These are phyloP conservation scores for Cyprinodon tularosa DNA, from an alignment of 2,113 vertebrate species.

Conservation along the genomic window DNA sequence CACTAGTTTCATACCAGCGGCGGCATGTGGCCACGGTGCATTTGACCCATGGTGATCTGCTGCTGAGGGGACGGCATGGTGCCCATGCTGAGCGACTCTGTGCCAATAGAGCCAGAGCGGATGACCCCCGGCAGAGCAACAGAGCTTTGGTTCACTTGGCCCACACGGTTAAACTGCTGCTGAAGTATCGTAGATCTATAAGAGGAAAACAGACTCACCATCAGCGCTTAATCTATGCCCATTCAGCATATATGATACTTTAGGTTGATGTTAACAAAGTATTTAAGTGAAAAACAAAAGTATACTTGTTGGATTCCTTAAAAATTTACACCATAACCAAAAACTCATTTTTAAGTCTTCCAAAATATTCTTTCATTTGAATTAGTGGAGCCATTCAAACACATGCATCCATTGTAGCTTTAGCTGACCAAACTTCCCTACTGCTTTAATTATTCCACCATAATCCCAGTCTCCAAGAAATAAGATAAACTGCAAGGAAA, in stretches of 20 bases:
- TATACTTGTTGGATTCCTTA: background rate
- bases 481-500: too few species aligned
- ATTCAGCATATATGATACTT: background rate
- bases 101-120: slow-evolving; percentile 92
- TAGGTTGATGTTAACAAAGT: background rate
- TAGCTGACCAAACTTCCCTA: too few species aligned
- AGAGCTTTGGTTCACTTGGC: slow-evolving; percentile 91
- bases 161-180: slow-evolving; percentile 95
- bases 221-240: background rate
- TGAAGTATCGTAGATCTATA: slow-evolving; percentile 89
- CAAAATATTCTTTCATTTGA: too few species aligned
- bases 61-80: slow-evolving; percentile 97
- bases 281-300: background rate
- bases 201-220: background rate
- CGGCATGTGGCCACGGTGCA: slow-evolving; percentile 98
- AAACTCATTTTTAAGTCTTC: background rate
- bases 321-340: background rate
- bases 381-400: too few species aligned
- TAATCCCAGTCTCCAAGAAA: too few species aligned
- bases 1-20: slow-evolving; percentile 85
- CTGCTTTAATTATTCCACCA: too few species aligned
- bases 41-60: slow-evolving; percentile 94
- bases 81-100: slow-evolving; percentile 92
- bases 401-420: too few species aligned
- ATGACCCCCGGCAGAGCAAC: slow-evolving; percentile 95